A percentile compares a stretch with the other conserved stretches of the same genome.
Conservation (phyloP, 53 echinoderm and acorn worm genomes). For the Actinopyga echinites region DNA sequence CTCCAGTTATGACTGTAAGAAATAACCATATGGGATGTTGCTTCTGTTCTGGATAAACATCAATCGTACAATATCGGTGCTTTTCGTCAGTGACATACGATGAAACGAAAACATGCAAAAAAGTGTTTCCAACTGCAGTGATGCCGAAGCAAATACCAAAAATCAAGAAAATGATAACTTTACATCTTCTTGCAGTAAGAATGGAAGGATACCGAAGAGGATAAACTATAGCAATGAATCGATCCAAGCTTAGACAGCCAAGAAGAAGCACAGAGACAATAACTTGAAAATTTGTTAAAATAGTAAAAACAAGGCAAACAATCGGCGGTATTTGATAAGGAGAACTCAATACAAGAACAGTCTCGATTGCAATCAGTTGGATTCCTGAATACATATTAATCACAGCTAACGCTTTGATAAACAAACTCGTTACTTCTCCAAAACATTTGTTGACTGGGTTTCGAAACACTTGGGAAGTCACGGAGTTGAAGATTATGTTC, state of each 20-base stretch:
- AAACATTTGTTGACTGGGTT: not conserved
- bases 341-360: not conserved
- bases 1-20: not conserved
- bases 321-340: not conserved
- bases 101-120: too few species aligned
- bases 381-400: not conserved
- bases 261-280: not conserved
- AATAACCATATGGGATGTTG: not conserved
- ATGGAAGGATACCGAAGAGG: constrained; percentile 1
- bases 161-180: too few species aligned
- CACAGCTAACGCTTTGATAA: not conserved
- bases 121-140: too few species aligned
- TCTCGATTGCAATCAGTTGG: not conserved
- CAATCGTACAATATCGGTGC: too few species aligned
- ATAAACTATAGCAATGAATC: not conserved
- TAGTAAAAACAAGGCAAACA: not conserved
- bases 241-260: not conserved
- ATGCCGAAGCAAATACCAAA: too few species aligned
- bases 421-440: not conserved
- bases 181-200: not conserved
- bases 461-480: not conserved
- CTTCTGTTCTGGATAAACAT: not conserved
- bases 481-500: not conserved
- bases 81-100: too few species aligned
- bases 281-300: not conserved